Base-by-base conservation (phyloP, 2,797 vertebrate genomes). In the Alfaro cultratus region DNA sequence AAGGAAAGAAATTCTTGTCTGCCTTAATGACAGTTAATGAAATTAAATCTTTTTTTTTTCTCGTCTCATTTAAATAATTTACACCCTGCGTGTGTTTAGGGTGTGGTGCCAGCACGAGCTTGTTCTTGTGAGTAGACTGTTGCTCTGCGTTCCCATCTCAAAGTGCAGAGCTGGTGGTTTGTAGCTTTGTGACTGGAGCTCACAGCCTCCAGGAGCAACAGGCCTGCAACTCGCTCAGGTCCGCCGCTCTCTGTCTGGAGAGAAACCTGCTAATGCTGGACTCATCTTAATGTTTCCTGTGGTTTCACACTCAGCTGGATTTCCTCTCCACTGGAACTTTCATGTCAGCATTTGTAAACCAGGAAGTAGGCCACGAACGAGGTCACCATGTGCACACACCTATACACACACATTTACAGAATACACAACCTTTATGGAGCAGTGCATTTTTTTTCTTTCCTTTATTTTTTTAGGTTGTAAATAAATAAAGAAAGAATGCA, bases 261-360 rank as follows among this genome's bases (percentile, higher is more conserved):
- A 49, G 10, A 67, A 39, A 67, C 18, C 31, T 67, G n/a, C 29
- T 53, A 13, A 74, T 12, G 8, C 29, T 47, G 46, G 29, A 51
- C 8, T 46, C 18, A 15, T 71, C 39, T 29, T n/a, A 46, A 73
- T 23, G 18, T 36, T 45, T 62, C 26, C 51, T 46, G 39, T 55
- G n/a, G 41, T n/a, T 45, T 43, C 79, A 74, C 55, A 29, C 76
- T 74, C 47, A 73, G 73, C 67, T 57, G 18, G 41, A 84, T 74
- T 80, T 87, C 88, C 82, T 83, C 39, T 77, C 10, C 21, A 70
- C 67, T 78, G 23, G 71, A 84, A 80, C 57, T 78, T 85, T 81
- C 70, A 64, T 75, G 79, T 92, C 83, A 86, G 87, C 78, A 4
- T 74, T 36, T 82, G 43, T 60, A 43, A 77, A 89, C 83, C 81